A percentile compares a stretch with the other conserved stretches of the same genome.
phyloP scores from a whole-genome alignment of 2,888 invertebrate genomes.

The Argyresthia albistria region DNA sequence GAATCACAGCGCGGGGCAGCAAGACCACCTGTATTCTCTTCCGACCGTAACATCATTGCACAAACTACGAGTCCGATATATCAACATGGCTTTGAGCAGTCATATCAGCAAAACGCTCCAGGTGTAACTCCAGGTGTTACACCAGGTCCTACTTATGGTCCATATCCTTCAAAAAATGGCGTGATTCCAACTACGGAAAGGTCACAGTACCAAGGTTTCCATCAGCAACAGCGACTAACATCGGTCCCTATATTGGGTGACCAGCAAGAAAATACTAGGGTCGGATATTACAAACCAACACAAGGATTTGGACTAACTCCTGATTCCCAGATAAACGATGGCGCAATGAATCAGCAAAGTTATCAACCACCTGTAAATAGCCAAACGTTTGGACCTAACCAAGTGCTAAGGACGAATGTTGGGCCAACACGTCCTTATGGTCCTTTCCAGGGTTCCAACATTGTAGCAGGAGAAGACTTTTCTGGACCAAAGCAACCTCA shows the following conservation, averaged over 20 bases:
- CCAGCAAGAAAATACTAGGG: too few relatives aligned
- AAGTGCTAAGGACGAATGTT: background rate
- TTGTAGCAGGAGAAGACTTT: slow-evolving; percentile 37
- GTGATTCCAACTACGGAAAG: background rate
- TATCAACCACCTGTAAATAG: too few relatives aligned
- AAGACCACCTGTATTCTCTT: background rate
- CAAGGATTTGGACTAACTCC: background rate
- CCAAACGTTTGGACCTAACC: slow-evolving; percentile 3
- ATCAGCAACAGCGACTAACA: too few relatives aligned
- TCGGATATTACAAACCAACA: background rate
- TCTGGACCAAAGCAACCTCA: slow-evolving; percentile 44
- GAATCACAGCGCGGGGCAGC: too few relatives aligned
- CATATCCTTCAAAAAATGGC: background rate
- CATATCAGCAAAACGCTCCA: background rate
- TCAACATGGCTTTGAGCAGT: background rate
- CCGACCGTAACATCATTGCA: background rate
- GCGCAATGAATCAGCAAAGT: slow-evolving; percentile 6
- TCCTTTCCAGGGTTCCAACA: background rate
- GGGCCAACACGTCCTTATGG: background rate
- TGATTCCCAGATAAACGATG: slow-evolving; percentile 5
- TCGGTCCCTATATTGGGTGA: too few relatives aligned
- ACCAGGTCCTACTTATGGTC: background rate
- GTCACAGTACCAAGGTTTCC: too few relatives aligned
- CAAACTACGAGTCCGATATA: background rate
- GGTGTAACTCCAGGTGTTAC: background rate